Evolutionary conservation across 2,113 vertebrate species (phyloP).

Genomic region (Piaya cayana): DNA sequence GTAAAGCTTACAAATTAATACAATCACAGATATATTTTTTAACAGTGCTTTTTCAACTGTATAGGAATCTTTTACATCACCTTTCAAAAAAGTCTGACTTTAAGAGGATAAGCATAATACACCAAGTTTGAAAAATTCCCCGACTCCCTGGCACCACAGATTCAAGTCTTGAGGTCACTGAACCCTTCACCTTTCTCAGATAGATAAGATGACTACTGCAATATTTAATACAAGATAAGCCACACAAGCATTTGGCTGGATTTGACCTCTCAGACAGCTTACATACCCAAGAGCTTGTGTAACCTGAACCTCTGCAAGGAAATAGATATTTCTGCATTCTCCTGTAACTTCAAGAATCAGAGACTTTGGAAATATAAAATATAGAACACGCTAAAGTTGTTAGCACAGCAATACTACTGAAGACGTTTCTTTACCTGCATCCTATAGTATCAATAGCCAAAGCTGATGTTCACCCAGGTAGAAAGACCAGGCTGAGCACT

Average conservation of each 20-base stretch:
- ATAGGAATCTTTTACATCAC: background rate
- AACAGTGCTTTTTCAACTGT: background rate
- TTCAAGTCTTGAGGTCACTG: slow-evolving; percentile 2
- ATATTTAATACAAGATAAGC: slow-evolving; percentile 65
- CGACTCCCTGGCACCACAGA: slow-evolving; percentile 18
- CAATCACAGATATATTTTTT: background rate
- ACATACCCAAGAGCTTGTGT: slow-evolving; percentile 55
- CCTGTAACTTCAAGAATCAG: background rate
- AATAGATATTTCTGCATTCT: slow-evolving; percentile 42
- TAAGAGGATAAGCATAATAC: slow-evolving; percentile 54
- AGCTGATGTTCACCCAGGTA: background rate
- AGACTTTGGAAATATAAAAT: background rate
- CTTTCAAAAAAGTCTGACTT: background rate
- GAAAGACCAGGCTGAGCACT: background rate
- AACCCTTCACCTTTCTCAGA: slow-evolving; percentile 56
- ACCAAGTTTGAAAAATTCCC: slow-evolving; percentile 50
- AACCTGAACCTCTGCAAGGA: slow-evolving; percentile 44
- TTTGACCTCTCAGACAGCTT: slow-evolving; percentile 65
- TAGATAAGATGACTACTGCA: slow-evolving; percentile 62
- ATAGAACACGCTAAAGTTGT: background rate
- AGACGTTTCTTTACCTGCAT: background rate
- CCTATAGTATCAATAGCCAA: background rate
- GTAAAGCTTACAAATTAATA: slow-evolving; percentile 39
- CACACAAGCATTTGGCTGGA: slow-evolving; percentile 58
- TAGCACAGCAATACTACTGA: background rate